Evolutionary conservation across 2,888 invertebrate species (phyloP), one percentile per base, ranked within the genome.

Genomic region (Ormyrus labotus): DNA sequence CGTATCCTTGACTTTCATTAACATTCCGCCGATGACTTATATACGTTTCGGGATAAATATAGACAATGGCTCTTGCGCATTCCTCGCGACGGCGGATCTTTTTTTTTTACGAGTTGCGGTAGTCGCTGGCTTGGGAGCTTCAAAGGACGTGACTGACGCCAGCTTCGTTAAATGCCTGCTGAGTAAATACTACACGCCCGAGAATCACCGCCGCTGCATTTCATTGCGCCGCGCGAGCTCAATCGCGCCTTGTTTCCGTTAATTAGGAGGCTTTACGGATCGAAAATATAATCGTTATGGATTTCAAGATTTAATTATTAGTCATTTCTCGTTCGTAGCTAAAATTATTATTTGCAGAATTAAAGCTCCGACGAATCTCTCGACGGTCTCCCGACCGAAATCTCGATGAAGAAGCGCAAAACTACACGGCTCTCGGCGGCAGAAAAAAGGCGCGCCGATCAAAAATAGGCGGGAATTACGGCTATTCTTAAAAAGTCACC

Each of bases 1-100:
- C 5, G 19, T 55, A 67, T 57, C 81, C 67, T 81, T 76, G 78
- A 79, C 81, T 81, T 81, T 81, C 71, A 53, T 76, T 79, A 69
- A 61, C 76, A 73, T 79, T 81, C 81, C 76, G 34, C 58, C 9
- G 67, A 67, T 71, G 78, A 75, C 77, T 77, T 69, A 55, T 76
- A 51, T 58, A 10, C 55, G 34, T 55, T 76, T 74, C 34, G 6
- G 34, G 51, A 48, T 67, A 61, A 80, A 75, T 76, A 55, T 67
- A 50, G 55, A 74, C 69, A 51, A 63, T 69, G 65, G 45, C 9
- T 64, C 58, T 45, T 10, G 53, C 6, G 6, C 55, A 45, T 58
- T 78, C 51, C 58, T 53, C 19, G 8, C 34, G 7, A 34, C 53
- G 45, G 50, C 61, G 34, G 50, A 71, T 6, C 34, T 34, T 34